Evolutionary conservation across 2,888 invertebrate genomes (phyloP).

Genomic region (Scaptomyza tumidula): DNA sequence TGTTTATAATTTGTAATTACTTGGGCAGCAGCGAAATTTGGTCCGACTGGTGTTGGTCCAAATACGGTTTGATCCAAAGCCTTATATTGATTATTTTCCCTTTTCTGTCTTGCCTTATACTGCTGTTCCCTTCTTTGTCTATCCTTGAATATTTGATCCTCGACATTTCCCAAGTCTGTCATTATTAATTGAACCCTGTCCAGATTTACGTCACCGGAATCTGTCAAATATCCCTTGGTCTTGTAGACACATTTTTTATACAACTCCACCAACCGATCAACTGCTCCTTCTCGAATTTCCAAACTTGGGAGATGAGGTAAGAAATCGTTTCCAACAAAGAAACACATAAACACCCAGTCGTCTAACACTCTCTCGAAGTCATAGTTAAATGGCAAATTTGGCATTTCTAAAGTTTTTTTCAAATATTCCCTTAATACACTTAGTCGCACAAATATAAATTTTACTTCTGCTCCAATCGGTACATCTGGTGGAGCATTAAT

Average conservation of each 20-base stretch:
- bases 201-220: conserved; percentile 96
- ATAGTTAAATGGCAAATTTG: conserved; percentile 95
- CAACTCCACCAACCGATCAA: conserved; percentile 95
- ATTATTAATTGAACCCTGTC: conserved; percentile 97
- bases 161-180: conserved; percentile 95
- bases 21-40: conserved; percentile 83
- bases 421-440: conserved; percentile 97
- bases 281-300: conserved; percentile 98
- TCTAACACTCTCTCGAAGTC: conserved; percentile 98
- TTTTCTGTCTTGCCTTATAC: conserved; percentile 90
- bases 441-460: conserved; percentile 96
- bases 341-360: conserved; percentile 99
- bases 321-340: conserved; percentile 99
- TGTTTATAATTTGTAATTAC: conserved; percentile 89
- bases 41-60: conserved; percentile 89
- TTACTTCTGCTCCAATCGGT: conserved; percentile 90
- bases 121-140: conserved; percentile 93
- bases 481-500: conserved; percentile 85
- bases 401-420: conserved; percentile 94
- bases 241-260: conserved; percentile 98
- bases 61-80: conserved; percentile 90
- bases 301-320: conserved; percentile 98
- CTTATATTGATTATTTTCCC: conserved; percentile 88
- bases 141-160: conserved; percentile 98
- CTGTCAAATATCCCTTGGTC: conserved; percentile 97